Evolutionary conservation across 2,797 vertebrate genomes (phyloP).

Genomic region (Gorsachius magnificus): DNA sequence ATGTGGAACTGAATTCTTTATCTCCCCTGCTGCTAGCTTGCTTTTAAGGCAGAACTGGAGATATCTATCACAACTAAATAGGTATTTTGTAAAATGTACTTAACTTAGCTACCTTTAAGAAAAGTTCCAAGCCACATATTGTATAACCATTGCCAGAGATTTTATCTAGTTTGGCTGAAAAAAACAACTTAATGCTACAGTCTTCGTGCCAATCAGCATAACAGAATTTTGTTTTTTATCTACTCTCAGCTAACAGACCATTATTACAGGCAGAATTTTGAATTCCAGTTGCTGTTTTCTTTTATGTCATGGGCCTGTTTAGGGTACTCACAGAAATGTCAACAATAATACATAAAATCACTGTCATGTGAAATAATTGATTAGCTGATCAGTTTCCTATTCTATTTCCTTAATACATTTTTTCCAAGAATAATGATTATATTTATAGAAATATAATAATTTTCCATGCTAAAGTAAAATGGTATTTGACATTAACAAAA

Average conservation of each 20-base stretch:
- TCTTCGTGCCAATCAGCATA: slow-evolving; percentile 37
- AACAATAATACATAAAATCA: slow-evolving; percentile 38
- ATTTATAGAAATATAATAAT: slow-evolving; percentile 74
- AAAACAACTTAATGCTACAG: slow-evolving; percentile 49
- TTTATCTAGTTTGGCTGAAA: slow-evolving; percentile 25
- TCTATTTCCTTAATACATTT: slow-evolving; percentile 64
- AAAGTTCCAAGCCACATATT: slow-evolving; percentile 2
- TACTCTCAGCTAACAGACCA: neutral
- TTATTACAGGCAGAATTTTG: neutral
- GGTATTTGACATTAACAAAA: slow-evolving; percentile 79
- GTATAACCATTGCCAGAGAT: slow-evolving; percentile 21
- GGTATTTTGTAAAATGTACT: slow-evolving; percentile 29
- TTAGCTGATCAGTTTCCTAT: slow-evolving; percentile 42
- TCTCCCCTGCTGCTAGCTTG: slow-evolving; percentile 7
- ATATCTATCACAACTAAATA: slow-evolving; percentile 39
- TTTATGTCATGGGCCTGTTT: neutral
- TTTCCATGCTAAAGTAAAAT: slow-evolving; percentile 71
- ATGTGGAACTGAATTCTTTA: slow-evolving; percentile 35
- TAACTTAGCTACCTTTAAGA: slow-evolving; percentile 44
- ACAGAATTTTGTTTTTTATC: neutral
- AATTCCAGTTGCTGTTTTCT: neutral
- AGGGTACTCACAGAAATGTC: slow-evolving; percentile 13
- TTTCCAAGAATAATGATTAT: slow-evolving; percentile 72
- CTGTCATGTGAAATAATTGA: slow-evolving; percentile 42
- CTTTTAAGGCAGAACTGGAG: slow-evolving; percentile 40